Evolutionary conservation across 1,140 invertebrate genomes (phyloP).

Genomic region (Bombus picipes): DNA sequence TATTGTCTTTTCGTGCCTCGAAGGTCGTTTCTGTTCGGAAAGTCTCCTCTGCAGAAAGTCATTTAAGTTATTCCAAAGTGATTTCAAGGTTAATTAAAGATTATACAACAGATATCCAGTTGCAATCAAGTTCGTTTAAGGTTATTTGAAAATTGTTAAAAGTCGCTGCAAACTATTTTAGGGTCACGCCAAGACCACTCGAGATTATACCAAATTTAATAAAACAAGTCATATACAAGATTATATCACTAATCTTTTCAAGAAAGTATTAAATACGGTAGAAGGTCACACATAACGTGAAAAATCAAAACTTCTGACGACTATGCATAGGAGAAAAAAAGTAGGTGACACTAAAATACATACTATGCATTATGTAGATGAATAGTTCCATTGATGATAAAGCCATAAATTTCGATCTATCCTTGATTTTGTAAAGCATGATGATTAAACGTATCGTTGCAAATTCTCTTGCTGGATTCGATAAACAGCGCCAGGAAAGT

Average conservation of each 20-base stretch:
- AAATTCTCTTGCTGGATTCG: neutral
- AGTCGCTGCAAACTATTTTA: neutral
- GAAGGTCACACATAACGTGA: no score
- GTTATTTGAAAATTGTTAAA: neutral
- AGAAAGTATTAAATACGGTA: no score
- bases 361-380: neutral
- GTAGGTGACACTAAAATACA: neutral
- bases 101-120: neutral
- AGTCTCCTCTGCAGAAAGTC: neutral
- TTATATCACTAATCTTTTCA: no score
- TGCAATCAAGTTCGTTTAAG: neutral
- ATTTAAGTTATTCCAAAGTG: neutral
- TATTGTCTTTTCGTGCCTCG: neutral
- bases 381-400: neutral
- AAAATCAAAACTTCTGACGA: no score
- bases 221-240: neutral
- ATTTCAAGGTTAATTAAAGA: neutral
- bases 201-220: neutral
- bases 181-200: neutral
- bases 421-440: neutral
- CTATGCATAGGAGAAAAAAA: no score
- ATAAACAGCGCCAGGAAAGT: neutral
- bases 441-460: neutral
- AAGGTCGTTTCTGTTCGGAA: no score
- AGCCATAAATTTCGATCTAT: neutral